A percentile compares a stretch with the other conserved stretches of the same genome.
Evolutionary conservation across 2,797 vertebrate species (phyloP).

Genomic region (Pseudocheirus occidentalis): DNA sequence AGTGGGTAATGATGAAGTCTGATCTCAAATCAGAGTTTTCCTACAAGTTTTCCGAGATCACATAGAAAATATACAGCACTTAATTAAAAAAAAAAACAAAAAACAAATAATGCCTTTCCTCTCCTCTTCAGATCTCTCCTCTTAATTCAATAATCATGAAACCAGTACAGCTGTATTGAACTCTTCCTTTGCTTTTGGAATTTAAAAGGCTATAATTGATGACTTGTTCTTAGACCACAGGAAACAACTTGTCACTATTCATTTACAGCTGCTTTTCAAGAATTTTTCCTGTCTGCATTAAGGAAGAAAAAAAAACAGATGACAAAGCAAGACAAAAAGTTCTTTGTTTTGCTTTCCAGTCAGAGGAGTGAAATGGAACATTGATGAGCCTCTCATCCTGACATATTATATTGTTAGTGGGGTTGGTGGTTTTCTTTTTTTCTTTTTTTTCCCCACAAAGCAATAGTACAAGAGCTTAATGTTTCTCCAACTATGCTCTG

Average conservation of each 20-base stretch:
- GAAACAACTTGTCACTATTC: slow-evolving; percentile 78
- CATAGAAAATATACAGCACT: slow-evolving; percentile 23
- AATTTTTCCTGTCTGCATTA: slow-evolving; percentile 67
- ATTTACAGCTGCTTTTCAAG: slow-evolving; percentile 80
- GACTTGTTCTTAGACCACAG: slow-evolving; percentile 77
- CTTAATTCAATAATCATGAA: slow-evolving; percentile 44
- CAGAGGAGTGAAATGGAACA: slow-evolving; percentile 42
- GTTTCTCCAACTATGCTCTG: not conserved
- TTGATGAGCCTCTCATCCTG: not conserved
- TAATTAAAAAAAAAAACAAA: slow-evolving; percentile 17
- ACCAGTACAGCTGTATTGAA: slow-evolving; percentile 51
- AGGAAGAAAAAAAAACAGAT: slow-evolving; percentile 67
- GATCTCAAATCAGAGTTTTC: slow-evolving; percentile 18
- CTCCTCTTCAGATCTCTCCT: not conserved
- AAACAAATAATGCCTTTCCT: not conserved
- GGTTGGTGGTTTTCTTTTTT: not conserved
- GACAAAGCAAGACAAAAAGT: slow-evolving; percentile 72
- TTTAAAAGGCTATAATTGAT: slow-evolving; percentile 78
- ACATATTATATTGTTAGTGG: not conserved
- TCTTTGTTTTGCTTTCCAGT: slow-evolving; percentile 10
- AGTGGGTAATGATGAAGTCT: not conserved
- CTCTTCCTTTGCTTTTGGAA: slow-evolving; percentile 71
- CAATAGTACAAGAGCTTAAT: not conserved
- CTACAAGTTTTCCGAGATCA: slow-evolving; percentile 8
- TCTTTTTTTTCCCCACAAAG: not conserved